Base-by-base conservation (phyloP, 2,888 invertebrate species). In the Carterocephalus palaemon region DNA sequence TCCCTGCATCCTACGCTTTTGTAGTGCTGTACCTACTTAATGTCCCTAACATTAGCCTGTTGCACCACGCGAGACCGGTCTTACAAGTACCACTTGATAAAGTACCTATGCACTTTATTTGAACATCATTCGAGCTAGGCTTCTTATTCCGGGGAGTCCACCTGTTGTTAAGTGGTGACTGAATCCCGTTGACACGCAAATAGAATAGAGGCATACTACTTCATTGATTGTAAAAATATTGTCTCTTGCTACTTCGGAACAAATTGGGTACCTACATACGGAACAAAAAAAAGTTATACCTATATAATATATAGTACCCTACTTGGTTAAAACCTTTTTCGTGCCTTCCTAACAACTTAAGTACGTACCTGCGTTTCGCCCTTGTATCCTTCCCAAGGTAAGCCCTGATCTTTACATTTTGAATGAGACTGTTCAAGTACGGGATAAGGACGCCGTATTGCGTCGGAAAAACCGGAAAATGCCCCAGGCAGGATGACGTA, bases 11-110 rank as follows among this genome's bases (percentile, higher is more conserved):
- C 36, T 43, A 43, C 42, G 42, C 42, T 26, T n/a, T 7, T 36
- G 8, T 23, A 42, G 34, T 42, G 20, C 13, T 19, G 34, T 28
- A 28, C 7, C 13, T 24, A 41, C 34, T 24, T 22, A 19, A 26
- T 34, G 43, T n/a, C n/a, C n/a, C n/a, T n/a, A n/a, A 43, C 43
- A 43, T 43, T 43, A 43, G 43, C 43, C 43, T 43, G 43, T 43
- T 43, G 43, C 43, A 29, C 28, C 33, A 23, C 26, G 34, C 9
- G 36, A 22, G 43, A 36, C 43, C 29, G 43, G 43, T 43, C 29
- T 26, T 16, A 29, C 29, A 26, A 43, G 36, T 36, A 12, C 23
- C 43, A 22, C 28, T 43, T 36, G 8, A 28, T 20, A 8, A 36
- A 26, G 28, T 15, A 28, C 28, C 28, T 26, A 26, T 28, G 28